Base-by-base conservation (phyloP, 2,888 invertebrate genomes). In the Eupithecia subumbrata region DNA sequence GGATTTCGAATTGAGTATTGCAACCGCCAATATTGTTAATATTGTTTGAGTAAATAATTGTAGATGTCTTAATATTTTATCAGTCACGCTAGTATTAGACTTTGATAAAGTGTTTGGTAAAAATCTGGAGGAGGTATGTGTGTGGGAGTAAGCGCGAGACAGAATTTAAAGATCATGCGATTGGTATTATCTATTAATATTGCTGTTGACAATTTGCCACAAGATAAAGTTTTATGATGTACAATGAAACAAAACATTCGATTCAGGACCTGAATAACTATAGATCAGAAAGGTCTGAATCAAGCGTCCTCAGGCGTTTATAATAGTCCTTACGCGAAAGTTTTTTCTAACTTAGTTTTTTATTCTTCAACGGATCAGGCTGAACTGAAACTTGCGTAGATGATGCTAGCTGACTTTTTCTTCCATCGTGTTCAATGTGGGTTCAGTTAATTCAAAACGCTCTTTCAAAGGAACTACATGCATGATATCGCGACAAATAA, bases 141-240 rank as follows among this genome's bases (percentile, higher is more conserved):
- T 3, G 60, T 22, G 60, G 60, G 60, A 64, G 18, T 18, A 34
- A 22, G 11, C n/a, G 34, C 30, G 11, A 64, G 34, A 18, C 18
- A 34, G 22, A 60, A 12, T 4, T 25, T 60, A 18, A 64, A 18
- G 64, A 64, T 64, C 64, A 64, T 64, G 64, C 64, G 64, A 64
- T 63, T 16, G 8, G n/a, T 56, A 22, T 30, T 30, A 30, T 64
- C 64, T 64, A 64, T 64, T 34, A 64, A 8, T 64, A 18, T 64
- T 34, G 30, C 18, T 34, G 30, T 64, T 64, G 64, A 64, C 18
- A 64, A 64, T 64, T 34, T 34, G 34, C 34, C 30, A 63, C 7
- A 1, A 63, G 63, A 63, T 52, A 16, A 0, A 60, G 5, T 60
- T 22, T 56, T 56, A 0, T 12, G 11, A 22, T n/a, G 11, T 25